These are phyloP conservation scores for Pipistrellus pipistrellus DNA, from an alignment of 2,797 vertebrate species.

Conservation along the genomic window DNA sequence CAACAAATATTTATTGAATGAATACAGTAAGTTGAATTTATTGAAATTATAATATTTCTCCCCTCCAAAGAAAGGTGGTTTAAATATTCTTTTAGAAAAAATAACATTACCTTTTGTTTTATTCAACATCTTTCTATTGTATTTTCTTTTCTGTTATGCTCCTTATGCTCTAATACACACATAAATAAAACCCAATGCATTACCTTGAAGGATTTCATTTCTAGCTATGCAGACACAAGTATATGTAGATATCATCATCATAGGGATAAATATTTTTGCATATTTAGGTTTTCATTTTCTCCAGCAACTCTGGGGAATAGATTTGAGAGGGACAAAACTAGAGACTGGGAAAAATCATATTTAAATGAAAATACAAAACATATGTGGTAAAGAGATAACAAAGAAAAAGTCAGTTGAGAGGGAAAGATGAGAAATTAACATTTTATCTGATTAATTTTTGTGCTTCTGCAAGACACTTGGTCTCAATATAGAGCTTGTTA, in stretches of 20 bases:
- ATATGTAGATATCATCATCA: background rate
- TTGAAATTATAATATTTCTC: background rate
- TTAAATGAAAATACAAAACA: background rate
- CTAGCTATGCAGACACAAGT: background rate
- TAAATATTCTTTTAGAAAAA: conserved; percentile 28
- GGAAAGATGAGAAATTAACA: background rate
- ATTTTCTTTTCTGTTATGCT: background rate
- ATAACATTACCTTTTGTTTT: background rate
- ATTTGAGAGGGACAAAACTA: background rate
- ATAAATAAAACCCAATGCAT: background rate
- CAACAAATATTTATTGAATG: background rate
- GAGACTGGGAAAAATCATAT: background rate
- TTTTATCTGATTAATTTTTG: background rate
- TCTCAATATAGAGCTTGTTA: background rate
- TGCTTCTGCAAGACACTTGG: background rate
- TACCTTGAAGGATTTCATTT: background rate
- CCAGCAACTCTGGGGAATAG: background rate
- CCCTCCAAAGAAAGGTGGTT: background rate
- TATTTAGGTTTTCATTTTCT: background rate
- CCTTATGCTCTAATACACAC: background rate
- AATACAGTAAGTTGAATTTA: background rate
- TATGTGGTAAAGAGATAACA: background rate
- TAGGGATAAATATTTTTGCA: background rate
- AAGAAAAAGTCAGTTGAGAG: background rate
- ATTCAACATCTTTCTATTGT: background rate